Base-by-base conservation (phyloP, 2,113 vertebrate species). In the Indicator maculatus region DNA sequence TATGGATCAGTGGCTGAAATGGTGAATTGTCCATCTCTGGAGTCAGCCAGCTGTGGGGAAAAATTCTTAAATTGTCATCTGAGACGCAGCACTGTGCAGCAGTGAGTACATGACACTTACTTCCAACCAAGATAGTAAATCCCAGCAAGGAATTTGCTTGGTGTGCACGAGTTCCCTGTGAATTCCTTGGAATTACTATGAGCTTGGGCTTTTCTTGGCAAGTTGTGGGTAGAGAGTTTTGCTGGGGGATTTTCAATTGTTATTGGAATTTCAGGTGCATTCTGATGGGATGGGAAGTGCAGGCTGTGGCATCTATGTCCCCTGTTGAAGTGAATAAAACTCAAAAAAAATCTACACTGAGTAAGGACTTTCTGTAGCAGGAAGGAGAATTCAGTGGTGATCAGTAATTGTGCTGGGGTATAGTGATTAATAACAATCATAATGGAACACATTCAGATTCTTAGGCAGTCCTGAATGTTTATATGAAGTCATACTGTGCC, bases 51-150 rank as follows among this genome's bases (percentile, higher is more conserved):
- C 47, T 71, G 23, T 72, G 64, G 56, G 65, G 31, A 95, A 83
- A 80, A 56, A 36, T 75, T 80, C 72, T 74, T 78, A 69, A 94
- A 69, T n/a, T 71, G 41, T 67, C 56, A 44, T 28, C 33, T 41
- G 75, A 81, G 86, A 90, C 0, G 5, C 16, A 90, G 30, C 21
- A 39, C 47, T 65, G 31, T n/a, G 61, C 38, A 86, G 69, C 50
- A 52, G 12, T 52, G 26, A 89, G 69, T 38, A 44, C 56, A 92
- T 74, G 95, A 83, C 53, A 27, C 47, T 76, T 66, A 47, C 26
- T 78, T 89, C 24, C 33, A 74, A 13, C 52, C 61, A 55, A 79
- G 60, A 47, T 80, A 91, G 74, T 95, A 77, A 93, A 91, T 95
- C 69, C 39, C 63, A 86, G 44, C 27, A 63, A 86, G n/a, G 69